Conservation (phyloP, 1,140 invertebrate genomes). For the Apis laboriosa region DNA sequence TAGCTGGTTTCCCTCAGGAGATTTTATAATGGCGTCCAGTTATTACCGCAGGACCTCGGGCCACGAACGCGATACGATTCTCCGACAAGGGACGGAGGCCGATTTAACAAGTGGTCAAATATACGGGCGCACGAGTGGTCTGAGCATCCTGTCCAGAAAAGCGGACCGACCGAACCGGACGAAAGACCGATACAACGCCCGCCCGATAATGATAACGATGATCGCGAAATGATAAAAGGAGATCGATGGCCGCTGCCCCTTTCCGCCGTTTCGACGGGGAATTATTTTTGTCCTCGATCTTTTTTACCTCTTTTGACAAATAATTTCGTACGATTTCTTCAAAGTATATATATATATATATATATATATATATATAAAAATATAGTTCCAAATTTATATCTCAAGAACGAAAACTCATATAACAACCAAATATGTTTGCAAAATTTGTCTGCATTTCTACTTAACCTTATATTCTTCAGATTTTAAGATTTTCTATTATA, state of each 20-base stretch:
- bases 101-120: slow-evolving; percentile 74
- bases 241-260: background rate
- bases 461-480: too few relatives aligned
- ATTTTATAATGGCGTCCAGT: slow-evolving; percentile 82
- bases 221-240: slow-evolving; percentile 40
- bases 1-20: slow-evolving; percentile 79
- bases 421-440: too few relatives aligned
- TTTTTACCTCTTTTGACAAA: background rate
- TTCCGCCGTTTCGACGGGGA: background rate
- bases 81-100: slow-evolving; percentile 75
- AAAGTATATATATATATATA: too few relatives aligned
- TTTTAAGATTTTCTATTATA: too few relatives aligned
- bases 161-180: background rate
- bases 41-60: slow-evolving; percentile 79
- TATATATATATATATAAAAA: too few relatives aligned
- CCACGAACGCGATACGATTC: slow-evolving; percentile 78
- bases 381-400: too few relatives aligned
- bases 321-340: background rate
- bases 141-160: slow-evolving; percentile 42
- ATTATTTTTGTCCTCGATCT: too few relatives aligned
- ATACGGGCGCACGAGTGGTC: slow-evolving; percentile 57
- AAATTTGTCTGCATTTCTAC: too few relatives aligned
- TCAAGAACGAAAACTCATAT: too few relatives aligned
- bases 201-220: slow-evolving; percentile 51
- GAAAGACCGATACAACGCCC: slow-evolving; percentile 51